These are phyloP conservation scores for Chloroclysta siterata DNA, from an alignment of 2,888 invertebrate genomes.

Conservation along the genomic window DNA sequence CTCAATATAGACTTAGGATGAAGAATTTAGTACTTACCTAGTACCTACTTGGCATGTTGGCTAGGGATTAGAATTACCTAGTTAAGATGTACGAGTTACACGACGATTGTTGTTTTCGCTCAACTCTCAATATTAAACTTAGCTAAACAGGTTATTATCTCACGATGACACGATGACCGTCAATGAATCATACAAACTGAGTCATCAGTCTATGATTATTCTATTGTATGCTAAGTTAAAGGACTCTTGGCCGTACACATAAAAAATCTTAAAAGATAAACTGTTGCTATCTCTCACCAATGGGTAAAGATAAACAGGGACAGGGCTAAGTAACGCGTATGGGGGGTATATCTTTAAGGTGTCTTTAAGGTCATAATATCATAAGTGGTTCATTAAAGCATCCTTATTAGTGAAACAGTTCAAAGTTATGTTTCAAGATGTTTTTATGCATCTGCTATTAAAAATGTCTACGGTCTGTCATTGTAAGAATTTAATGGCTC, in stretches of 20 bases:
- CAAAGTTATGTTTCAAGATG: not conserved
- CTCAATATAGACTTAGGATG: too few relatives aligned
- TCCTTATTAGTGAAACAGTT: not conserved
- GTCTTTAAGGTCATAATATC: conserved; percentile 18
- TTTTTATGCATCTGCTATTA: not conserved
- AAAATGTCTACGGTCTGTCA: not conserved
- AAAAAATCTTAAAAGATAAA: not conserved
- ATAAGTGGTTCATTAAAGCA: not conserved
- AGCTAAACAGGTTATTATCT: conserved; percentile 19
- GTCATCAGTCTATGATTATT: conserved; percentile 25
- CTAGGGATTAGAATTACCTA: too few relatives aligned
- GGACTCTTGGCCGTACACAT: not conserved
- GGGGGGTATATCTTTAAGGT: not conserved
- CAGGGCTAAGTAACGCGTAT: not conserved
- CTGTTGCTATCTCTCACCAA: not conserved
- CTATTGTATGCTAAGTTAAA: conserved; percentile 38
- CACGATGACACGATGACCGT: conserved; percentile 16
- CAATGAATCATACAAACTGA: conserved; percentile 32
- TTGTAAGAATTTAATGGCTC: too few relatives aligned
- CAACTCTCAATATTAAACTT: too few relatives aligned
- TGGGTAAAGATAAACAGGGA: not conserved
- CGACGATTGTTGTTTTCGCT: too few relatives aligned
- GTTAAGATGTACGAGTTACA: too few relatives aligned
- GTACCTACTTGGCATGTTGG: too few relatives aligned
- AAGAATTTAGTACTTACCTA: too few relatives aligned